These are phyloP conservation scores for Trinectes maculatus DNA, from an alignment of 2,113 vertebrate species.

Conservation along the genomic window DNA sequence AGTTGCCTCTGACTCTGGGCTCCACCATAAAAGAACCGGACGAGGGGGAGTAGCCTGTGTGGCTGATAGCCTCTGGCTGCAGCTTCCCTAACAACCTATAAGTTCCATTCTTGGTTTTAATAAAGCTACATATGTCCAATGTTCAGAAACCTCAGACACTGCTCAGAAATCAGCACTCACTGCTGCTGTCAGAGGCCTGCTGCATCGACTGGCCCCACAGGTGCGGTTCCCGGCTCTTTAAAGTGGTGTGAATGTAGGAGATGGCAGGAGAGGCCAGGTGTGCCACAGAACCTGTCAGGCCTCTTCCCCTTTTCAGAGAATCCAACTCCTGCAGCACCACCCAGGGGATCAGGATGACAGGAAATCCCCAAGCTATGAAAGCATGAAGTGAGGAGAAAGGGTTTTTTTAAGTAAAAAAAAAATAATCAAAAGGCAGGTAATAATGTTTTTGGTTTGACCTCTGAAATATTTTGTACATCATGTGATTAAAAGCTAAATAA, in stretches of 20 bases:
- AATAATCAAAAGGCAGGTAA: too few species aligned
- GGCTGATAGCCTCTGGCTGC: too few species aligned
- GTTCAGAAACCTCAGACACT: too few species aligned
- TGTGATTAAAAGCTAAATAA: too few species aligned
- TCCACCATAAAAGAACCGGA: too few species aligned
- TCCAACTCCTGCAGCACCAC: conserved; percentile 95
- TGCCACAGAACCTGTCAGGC: conserved; percentile 81
- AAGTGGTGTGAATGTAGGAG: conserved; percentile 87
- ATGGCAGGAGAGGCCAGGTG: conserved; percentile 89
- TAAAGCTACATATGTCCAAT: too few species aligned
- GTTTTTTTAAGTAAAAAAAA: too few species aligned
- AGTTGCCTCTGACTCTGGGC: too few species aligned
- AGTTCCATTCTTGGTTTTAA: background rate
- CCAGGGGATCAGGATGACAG: conserved; percentile 92
- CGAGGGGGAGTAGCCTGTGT: too few species aligned
- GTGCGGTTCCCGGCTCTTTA: conserved; percentile 84
- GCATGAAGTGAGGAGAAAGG: background rate
- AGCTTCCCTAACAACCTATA: background rate
- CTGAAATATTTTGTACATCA: too few species aligned
- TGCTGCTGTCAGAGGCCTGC: conserved; percentile 85
- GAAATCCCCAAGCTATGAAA: conserved; percentile 80
- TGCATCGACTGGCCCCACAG: conserved; percentile 96
- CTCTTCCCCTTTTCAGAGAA: conserved; percentile 86
- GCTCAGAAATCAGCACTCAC: conserved; percentile 77
- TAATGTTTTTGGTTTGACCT: too few species aligned